These are phyloP conservation scores for Entelurus aequoreus DNA, from an alignment of 2,113 vertebrate species.

Conservation along the genomic window DNA sequence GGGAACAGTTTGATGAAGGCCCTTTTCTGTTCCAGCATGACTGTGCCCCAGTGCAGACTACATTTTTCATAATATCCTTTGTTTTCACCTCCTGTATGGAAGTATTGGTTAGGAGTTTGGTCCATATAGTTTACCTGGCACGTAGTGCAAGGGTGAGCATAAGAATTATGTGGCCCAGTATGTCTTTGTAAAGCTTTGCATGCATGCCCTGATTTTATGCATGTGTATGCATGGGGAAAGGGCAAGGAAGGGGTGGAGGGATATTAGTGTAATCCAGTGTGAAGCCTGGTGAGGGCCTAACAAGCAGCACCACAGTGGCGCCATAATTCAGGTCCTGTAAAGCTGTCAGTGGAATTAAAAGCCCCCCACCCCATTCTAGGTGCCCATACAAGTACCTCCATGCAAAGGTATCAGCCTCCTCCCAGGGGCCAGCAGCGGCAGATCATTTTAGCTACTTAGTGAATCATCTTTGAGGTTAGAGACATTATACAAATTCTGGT, in stretches of 20 bases:
- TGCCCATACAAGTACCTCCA: constrained; percentile 63
- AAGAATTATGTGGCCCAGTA: constrained; percentile 33
- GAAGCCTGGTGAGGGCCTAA: constrained; percentile 61
- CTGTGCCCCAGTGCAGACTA: not conserved
- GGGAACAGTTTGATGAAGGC: not conserved
- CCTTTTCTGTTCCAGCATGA: not conserved
- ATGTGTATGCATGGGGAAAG: constrained; percentile 23
- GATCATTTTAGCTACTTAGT: constrained; percentile 73
- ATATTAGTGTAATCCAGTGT: constrained; percentile 61
- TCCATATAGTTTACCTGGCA: not conserved
- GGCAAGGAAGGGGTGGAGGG: constrained; percentile 17
- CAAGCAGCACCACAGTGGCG: constrained; percentile 47
- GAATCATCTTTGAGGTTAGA: constrained; percentile 65
- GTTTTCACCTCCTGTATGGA: not conserved
- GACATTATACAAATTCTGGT: constrained; percentile 19
- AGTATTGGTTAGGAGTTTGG: not conserved
- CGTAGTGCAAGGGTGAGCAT: constrained; percentile 21
- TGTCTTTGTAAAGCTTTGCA: constrained; percentile 19
- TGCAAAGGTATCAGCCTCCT: constrained; percentile 59
- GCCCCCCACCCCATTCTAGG: constrained; percentile 68
- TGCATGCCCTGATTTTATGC: constrained; percentile 14
- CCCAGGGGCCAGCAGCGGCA: constrained; percentile 47
- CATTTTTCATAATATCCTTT: not conserved
- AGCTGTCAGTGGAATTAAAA: constrained; percentile 77
- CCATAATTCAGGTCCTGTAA: constrained; percentile 73